phyloP scores from a whole-genome alignment of 2,797 vertebrate species.

The Smutsia temminckii region DNA sequence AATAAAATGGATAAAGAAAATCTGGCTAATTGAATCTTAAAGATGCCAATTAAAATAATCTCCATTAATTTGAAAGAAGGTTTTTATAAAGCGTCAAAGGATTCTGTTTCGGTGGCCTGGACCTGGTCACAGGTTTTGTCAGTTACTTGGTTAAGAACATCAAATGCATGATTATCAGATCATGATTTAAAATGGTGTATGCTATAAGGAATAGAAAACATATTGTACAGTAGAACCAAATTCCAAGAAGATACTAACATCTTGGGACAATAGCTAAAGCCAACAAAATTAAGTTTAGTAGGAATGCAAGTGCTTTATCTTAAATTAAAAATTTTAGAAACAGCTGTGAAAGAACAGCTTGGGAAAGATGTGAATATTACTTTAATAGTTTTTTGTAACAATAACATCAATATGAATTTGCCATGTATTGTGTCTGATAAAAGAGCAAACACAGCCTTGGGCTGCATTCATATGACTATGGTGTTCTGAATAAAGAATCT shows the following conservation, averaged over 20 bases:
- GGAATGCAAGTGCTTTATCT: background rate
- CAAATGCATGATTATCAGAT: background rate
- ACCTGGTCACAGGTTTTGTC: background rate
- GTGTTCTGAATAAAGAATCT: background rate
- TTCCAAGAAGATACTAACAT: background rate
- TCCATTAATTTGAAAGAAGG: background rate
- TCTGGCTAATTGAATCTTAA: background rate
- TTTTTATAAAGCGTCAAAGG: background rate
- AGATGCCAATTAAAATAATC: background rate
- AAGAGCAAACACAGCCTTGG: background rate
- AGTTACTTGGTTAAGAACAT: background rate
- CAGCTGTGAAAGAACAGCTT: background rate
- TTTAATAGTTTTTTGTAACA: slow-evolving; percentile 53
- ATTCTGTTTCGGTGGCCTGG: background rate
- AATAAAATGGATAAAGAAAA: slow-evolving; percentile 5
- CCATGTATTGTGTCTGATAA: background rate
- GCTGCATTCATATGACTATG: background rate
- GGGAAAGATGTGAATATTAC: background rate
- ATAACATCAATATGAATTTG: slow-evolving; percentile 12
- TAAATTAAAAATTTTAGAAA: slow-evolving; percentile 23
- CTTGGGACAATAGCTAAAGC: background rate
- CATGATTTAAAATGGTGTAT: background rate
- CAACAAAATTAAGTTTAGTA: slow-evolving; percentile 25
- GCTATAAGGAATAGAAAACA: background rate
- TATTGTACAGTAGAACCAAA: background rate